Conservation (phyloP, 2,888 invertebrate genomes). For the Drosophila atripex region DNA sequence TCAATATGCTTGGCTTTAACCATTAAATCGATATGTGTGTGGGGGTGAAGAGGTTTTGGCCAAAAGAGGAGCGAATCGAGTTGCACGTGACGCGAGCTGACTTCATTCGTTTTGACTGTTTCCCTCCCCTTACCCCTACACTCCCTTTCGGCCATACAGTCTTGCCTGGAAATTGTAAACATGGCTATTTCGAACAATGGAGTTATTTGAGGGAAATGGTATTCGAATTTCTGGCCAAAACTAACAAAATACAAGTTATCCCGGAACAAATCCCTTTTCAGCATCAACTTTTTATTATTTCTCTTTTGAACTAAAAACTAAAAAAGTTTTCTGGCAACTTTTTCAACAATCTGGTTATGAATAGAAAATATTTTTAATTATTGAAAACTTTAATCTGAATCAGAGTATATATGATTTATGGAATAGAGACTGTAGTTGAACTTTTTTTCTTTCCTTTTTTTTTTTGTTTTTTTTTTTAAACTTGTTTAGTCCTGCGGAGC, state of each 20-base stretch:
- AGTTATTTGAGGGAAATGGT: neutral
- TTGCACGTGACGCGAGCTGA: constrained; percentile 56
- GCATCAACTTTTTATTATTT: constrained; percentile 1
- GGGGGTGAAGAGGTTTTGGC: constrained; percentile 9
- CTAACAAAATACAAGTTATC: neutral
- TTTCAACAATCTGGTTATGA: neutral
- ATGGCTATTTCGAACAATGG: neutral
- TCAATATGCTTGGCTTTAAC: constrained; percentile 64
- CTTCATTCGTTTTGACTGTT: constrained; percentile 41
- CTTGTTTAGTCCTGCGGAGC: constrained; percentile 6
- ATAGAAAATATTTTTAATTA: constrained; percentile 1
- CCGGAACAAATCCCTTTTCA: neutral
- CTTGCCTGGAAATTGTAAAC: neutral
- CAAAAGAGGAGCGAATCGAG: constrained; percentile 28
- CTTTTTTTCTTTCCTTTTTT: constrained; percentile 11
- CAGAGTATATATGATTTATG: neutral
- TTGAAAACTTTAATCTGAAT: neutral
- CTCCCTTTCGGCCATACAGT: constrained; percentile 5
- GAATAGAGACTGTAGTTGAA: constrained; percentile 18
- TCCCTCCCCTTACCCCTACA: neutral
- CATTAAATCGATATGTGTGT: constrained; percentile 65
- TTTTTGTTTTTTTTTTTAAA: constrained; percentile 8
- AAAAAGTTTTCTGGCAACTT: constrained; percentile 10
- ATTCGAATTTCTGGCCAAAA: neutral
- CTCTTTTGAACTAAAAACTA: no score